A percentile compares a stretch with the other conserved stretches of the same genome.
Conservation (phyloP, 2,797 vertebrate species). For the Pagetopsis macropterus region DNA sequence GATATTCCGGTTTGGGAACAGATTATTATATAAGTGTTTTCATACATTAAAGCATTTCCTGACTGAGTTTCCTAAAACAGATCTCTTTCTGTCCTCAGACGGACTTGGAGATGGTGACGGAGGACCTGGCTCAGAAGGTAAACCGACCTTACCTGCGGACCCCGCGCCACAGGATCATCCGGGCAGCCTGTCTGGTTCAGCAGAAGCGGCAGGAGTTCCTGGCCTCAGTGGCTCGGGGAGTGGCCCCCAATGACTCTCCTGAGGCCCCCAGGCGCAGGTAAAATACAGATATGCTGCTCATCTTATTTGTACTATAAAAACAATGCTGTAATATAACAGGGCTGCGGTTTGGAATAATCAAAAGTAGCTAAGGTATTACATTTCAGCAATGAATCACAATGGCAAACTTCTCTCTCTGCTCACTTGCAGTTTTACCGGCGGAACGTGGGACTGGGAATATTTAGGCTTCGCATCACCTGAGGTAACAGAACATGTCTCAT, state of each 20-base stretch:
- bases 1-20: conserved; percentile 11
- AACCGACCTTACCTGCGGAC: conserved; percentile 98
- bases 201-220: conserved; percentile 98
- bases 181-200: conserved; percentile 95
- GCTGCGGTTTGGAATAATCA: neutral
- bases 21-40: neutral
- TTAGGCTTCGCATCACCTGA: conserved; percentile 98
- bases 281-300: conserved; percentile 9
- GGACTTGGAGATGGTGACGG: conserved; percentile 98
- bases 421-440: conserved; percentile 94
- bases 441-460: conserved; percentile 99
- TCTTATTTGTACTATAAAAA: neutral
- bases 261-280: conserved; percentile 95
- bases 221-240: conserved; percentile 95
- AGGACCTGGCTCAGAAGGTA: conserved; percentile 98
- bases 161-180: conserved; percentile 97
- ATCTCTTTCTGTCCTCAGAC: conserved; percentile 82
- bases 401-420: conserved; percentile 25
- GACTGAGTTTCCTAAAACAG: neutral
- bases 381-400: conserved; percentile 2
- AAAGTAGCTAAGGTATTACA: neutral
- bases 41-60: conserved; percentile 1
- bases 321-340: neutral
- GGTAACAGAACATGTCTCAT: conserved; percentile 81
- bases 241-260: conserved; percentile 97